Evolutionary conservation across 2,888 invertebrate species (phyloP), one percentile per base, ranked within the genome.

Genomic region (Bombylius discolor): DNA sequence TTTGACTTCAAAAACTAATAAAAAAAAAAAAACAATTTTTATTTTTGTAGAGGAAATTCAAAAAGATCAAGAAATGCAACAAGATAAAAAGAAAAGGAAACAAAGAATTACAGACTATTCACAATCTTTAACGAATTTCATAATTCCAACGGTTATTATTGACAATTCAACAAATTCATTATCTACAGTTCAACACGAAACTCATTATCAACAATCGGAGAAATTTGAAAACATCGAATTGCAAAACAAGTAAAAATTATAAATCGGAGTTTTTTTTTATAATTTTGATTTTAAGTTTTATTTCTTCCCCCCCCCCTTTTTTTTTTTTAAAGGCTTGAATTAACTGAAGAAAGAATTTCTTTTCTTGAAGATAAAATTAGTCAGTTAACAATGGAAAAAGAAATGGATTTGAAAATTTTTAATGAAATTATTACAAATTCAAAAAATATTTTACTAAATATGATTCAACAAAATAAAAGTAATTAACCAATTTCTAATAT

Each of bases 61-160:
- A 57, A 68, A 65, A 56, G 69, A 70, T 13, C 59, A 68, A 4
- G 71, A 69, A 34, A 49, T 57, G 12, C 69, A 68, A 58, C 59
- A 56, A 4, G 70, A 71, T 39, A 69, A 68, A 49, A 71, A 68
- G 61, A 71, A 66, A 55, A 70, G 72, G 31, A 61, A 62, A 4
- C 70, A 72, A 57, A 67, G 71, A 56, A 70, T 72, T 31, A 63
- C 65, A 8, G 72, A 72, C 11, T 72, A 71, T 53, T 59, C 70
- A 11, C 34, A 65, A 64, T 14, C 49, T 59, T 46, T 42, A 11
- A 47, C 62, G 34, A 63, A 63, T 23, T 63, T 59, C 39, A 67
- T 68, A 0, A 36, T 70, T 5, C 64, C 62, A 32, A 68, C 71
- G 4, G 67, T 72, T 42, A 63, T 64, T 32, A 71, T 72, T 54